phyloP scores from a whole-genome alignment of 2,888 invertebrate species.

The Melikaiella ostensackeni region DNA sequence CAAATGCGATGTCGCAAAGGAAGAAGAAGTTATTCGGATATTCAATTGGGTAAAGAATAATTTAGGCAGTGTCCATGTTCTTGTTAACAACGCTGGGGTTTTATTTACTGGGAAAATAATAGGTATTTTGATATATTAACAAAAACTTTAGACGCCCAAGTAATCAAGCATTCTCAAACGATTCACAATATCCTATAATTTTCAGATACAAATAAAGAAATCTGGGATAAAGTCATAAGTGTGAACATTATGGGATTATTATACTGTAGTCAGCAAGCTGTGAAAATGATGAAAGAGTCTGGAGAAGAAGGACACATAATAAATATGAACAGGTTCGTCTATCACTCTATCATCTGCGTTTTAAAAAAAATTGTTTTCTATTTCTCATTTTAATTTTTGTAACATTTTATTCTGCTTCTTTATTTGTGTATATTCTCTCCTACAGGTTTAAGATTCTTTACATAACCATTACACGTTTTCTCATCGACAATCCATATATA shows the following conservation, averaged over 20 bases:
- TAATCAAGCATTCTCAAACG: too few relatives aligned
- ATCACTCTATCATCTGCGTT: too few relatives aligned
- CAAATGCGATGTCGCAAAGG: constrained; percentile 71
- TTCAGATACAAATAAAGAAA: constrained; percentile 56
- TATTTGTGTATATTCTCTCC: too few relatives aligned
- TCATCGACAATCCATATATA: too few relatives aligned
- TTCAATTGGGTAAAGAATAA: constrained; percentile 70
- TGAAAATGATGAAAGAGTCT: constrained; percentile 62
- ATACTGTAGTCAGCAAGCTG: constrained; percentile 62
- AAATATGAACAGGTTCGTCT: constrained; percentile 62
- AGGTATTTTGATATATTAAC: constrained; percentile 48
- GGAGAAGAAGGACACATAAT: constrained; percentile 61
- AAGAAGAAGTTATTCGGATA: constrained; percentile 66
- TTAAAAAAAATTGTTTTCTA: too few relatives aligned
- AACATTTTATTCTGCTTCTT: too few relatives aligned
- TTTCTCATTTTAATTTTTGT: too few relatives aligned
- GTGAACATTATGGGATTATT: constrained; percentile 67
- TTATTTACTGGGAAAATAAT: constrained; percentile 54
- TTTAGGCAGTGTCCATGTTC: constrained; percentile 70
- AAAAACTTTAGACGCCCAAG: not conserved
- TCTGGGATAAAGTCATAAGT: constrained; percentile 57
- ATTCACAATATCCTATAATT: not conserved
- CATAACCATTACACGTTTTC: too few relatives aligned
- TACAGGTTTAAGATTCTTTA: too few relatives aligned
- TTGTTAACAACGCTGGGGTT: constrained; percentile 75